Evolutionary conservation across 2,888 invertebrate species (phyloP), one percentile per base, ranked within the genome.

Genomic region (Drosophila pullipes): DNA sequence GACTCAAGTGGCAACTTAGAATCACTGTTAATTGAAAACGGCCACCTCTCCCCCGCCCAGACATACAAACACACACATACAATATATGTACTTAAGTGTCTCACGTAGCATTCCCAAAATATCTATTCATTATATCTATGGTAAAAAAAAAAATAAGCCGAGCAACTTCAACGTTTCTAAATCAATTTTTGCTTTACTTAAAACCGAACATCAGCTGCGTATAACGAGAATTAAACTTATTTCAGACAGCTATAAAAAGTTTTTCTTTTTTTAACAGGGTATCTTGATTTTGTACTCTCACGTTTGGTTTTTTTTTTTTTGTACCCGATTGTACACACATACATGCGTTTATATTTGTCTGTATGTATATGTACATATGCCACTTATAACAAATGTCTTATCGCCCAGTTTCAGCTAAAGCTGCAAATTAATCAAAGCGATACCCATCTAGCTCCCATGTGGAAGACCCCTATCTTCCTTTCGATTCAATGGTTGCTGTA

Each of bases 381-480:
- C 35, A 67, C 75, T 74, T 70, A 78, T 61, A 65, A 49, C 9
- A 55, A 69, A 58, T 49, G 35, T 22, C 67, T 70, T 78, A 75
- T 78, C 75, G 30, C 10, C 22, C 28, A 25, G 44, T 13, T 61
- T 28, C 25, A 50, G 18, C 33, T 54, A 28, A 67, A 52, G 39
- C 3, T 28, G 11, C 62, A 60, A 63, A 64, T 55, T 55, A 68
- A 65, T 75, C 59, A 76, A 71, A 55, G n/a, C 41, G 54, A 61
- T 63, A 62, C 33, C 33, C 41, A 54, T 59, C 7, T 50, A 44
- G 50, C 62, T 33, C 13, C 28, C 52, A 31, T 37, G 35, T 30
- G n/a, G 47, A 67, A 60, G 54, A 62, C 39, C n/a, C 33, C 47
- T n/a, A 13, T 25, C 13, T 35, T 6, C 52, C 61, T 73, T 62